Base-by-base conservation (phyloP, 2,797 vertebrate genomes). In the Girardinus metallicus region DNA sequence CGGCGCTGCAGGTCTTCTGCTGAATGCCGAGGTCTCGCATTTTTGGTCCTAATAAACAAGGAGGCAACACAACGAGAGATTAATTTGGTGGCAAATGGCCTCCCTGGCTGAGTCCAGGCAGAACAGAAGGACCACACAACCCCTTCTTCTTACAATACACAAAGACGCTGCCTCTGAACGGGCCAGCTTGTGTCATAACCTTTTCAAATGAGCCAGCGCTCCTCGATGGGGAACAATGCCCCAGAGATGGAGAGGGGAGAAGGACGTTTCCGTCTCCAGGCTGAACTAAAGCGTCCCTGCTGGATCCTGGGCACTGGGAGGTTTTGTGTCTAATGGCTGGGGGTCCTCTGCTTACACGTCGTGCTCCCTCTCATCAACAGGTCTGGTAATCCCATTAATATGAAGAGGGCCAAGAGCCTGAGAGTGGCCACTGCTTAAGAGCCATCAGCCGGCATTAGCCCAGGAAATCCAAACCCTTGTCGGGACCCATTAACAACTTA, bases 331-430 rank as follows among this genome's bases (percentile, higher is more conserved):
- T 90, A 87, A 92, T 79, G 85, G 91, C 93, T 89, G 78, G 79
- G 88, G 85, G 88, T 90, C 92, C 93, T 93, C 90, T 90, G 87
- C 91, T 93, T 93, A 94, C 92, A 93, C 66, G 78, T 82, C 68
- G 83, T 89, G 83, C 85, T 89, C 90, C 92, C 88, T 84, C 91
- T 93, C 86, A 89, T 90, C 88, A 91, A 88, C 91, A 88, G 90
- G 53, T 83, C 88, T 84, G 92, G 87, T 94, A 95, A 95, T 95
- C 95, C 94, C 89, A 95, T 96, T 95, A 95, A 95, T 94, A 95
- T 93, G 93, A 95, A 94, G 94, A 92, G 93, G 89, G 92, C 90
- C 90, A 74, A 89, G 84, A 94, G 91, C 86, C 86, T 83, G 87
- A 93, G 90, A 93, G 86, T 93, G 90, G 92, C 93, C 88, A 86